A percentile compares a stretch with the other conserved stretches of the same genome.
Evolutionary conservation across 2,888 invertebrate genomes (phyloP).

Genomic region (Celastrina argiolus): DNA sequence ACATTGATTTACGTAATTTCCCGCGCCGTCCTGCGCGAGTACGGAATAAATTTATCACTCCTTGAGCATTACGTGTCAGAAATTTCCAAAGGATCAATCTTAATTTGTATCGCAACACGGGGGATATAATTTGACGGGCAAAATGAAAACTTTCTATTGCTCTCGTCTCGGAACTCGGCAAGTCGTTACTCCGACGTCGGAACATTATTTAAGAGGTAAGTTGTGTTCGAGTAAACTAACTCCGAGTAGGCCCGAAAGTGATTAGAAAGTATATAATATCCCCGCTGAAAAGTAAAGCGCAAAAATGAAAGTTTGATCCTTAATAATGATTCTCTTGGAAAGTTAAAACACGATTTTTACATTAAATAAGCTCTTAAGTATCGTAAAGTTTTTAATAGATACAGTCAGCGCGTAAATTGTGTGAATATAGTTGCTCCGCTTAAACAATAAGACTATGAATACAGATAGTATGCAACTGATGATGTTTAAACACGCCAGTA

Average conservation of each 20-base stretch:
- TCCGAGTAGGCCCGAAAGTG: constrained; percentile 2
- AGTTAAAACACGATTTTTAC: constrained; percentile 11
- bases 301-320: constrained; percentile 11
- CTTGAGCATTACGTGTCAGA: constrained; percentile 19
- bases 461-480: too few relatives aligned
- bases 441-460: too few relatives aligned
- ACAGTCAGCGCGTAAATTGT: neutral
- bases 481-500: too few relatives aligned
- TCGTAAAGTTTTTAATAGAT: neutral
- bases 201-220: constrained; percentile 49
- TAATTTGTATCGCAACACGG: constrained; percentile 30
- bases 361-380: constrained; percentile 10
- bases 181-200: constrained; percentile 37
- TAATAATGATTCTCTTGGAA: neutral
- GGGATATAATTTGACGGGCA: constrained; percentile 45
- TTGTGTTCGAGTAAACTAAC: constrained; percentile 31
- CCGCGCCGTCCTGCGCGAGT: neutral
- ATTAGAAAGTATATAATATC: constrained; percentile 14
- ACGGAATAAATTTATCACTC: constrained; percentile 21
- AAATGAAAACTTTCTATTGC: constrained; percentile 52
- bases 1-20: constrained; percentile 21
- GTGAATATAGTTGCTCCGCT: neutral
- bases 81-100: constrained; percentile 29
- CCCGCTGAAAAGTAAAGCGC: neutral
- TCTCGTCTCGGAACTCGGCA: constrained; percentile 41